A percentile compares a stretch with the other conserved stretches of the same genome.
These are phyloP conservation scores for Malurus alboscapulatus DNA, from an alignment of 2,113 vertebrate species.

Conservation along the genomic window DNA sequence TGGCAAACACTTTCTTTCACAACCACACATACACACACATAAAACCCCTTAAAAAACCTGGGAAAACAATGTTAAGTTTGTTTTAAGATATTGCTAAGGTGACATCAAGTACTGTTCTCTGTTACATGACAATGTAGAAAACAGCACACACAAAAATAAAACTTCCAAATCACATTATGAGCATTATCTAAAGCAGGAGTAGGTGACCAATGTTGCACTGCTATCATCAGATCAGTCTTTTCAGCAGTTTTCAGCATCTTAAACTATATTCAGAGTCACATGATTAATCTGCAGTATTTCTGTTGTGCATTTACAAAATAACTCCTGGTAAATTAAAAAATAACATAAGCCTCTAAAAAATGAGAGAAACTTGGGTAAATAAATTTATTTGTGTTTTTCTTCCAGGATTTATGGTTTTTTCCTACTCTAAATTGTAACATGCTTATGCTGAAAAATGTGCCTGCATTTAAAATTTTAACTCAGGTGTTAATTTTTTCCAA, in stretches of 20 bases:
- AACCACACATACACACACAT: background rate
- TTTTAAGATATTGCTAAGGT: background rate
- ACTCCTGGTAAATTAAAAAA: background rate
- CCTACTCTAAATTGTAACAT: background rate
- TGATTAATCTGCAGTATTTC: background rate
- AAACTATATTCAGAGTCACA: background rate
- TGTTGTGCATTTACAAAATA: background rate
- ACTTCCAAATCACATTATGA: background rate
- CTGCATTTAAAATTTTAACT: background rate
- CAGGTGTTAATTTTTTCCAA: background rate
- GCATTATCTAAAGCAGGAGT: background rate
- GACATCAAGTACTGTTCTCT: background rate
- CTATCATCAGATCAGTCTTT: background rate
- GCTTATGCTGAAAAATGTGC: background rate
- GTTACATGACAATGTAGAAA: background rate
- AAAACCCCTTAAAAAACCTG: rapidly evolving
- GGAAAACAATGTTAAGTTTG: background rate
- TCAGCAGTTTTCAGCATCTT: background rate
- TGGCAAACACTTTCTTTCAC: background rate
- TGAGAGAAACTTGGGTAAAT: background rate
- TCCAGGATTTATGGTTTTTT: rapidly evolving
- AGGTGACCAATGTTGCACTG: background rate
- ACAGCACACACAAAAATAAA: background rate
- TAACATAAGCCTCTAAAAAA: background rate
- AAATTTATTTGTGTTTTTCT: background rate